Conservation (phyloP, 2,113 vertebrate genomes). For the Riparia riparia region DNA sequence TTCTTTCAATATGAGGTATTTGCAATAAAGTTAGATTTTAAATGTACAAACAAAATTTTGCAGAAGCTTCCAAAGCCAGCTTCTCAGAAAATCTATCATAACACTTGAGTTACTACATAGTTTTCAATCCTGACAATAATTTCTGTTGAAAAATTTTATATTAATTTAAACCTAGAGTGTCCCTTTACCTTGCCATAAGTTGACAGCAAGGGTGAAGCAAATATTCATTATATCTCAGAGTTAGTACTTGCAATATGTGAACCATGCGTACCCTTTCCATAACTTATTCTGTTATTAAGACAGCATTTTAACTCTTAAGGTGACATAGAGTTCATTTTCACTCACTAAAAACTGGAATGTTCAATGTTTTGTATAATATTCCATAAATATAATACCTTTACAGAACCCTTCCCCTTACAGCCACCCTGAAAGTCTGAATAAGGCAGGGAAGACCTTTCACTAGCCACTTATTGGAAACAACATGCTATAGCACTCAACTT, state of each 20-base stretch:
- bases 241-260: not conserved
- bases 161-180: not conserved
- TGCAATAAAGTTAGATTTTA: not conserved
- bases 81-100: not conserved
- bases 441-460: not conserved
- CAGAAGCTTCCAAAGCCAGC: not conserved
- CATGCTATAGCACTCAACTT: not conserved
- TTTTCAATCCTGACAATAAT: not conserved
- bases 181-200: not conserved
- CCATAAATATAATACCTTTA: not conserved
- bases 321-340: not conserved
- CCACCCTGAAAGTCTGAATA: not conserved
- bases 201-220: not conserved
- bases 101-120: not conserved
- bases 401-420: not conserved
- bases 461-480: not conserved
- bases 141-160: not conserved
- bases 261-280: not conserved
- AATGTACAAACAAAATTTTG: not conserved
- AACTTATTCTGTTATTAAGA: not conserved
- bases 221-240: not conserved
- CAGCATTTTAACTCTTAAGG: not conserved
- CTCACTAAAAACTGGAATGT: rapidly evolving
- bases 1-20: not conserved
- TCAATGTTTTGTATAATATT: not conserved